Conservation (phyloP, 2,888 invertebrate species). For the Dryococelus australis region DNA sequence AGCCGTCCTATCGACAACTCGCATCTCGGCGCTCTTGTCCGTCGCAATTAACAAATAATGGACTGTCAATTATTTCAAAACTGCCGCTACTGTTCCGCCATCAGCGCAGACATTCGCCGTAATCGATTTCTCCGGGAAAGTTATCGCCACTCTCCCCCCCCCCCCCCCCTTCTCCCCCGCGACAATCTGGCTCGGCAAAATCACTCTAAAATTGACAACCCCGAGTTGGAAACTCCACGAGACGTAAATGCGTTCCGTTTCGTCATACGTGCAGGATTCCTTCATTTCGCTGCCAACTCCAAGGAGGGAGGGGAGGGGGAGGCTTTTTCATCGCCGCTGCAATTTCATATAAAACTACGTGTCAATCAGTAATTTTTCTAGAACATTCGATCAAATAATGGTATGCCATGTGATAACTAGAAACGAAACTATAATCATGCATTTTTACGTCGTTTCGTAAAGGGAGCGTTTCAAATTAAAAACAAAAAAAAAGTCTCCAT, state of each 20-base stretch:
- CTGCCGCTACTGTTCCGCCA: background rate
- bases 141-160: background rate
- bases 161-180: background rate
- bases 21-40: background rate
- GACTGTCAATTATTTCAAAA: conserved; percentile 9
- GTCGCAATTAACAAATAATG: conserved; percentile 5
- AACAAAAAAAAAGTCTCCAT: too few species aligned
- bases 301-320: too few species aligned
- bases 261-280: background rate
- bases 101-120: background rate
- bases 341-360: too few species aligned
- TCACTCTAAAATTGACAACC: too few species aligned
- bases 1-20: background rate
- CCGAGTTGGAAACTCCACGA: background rate
- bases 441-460: too few species aligned
- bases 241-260: background rate
- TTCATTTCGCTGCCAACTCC: background rate
- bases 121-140: background rate
- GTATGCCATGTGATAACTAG: too few species aligned
- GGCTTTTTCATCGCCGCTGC: too few species aligned
- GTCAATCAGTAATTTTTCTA: too few species aligned
- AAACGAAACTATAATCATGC: too few species aligned
- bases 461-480: too few species aligned
- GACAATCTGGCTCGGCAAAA: too few species aligned
- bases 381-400: too few species aligned